Evolutionary conservation across 2,113 vertebrate genomes (phyloP), one percentile per base, ranked within the genome.

Genomic region (Chamaetylas fuelleborni): DNA sequence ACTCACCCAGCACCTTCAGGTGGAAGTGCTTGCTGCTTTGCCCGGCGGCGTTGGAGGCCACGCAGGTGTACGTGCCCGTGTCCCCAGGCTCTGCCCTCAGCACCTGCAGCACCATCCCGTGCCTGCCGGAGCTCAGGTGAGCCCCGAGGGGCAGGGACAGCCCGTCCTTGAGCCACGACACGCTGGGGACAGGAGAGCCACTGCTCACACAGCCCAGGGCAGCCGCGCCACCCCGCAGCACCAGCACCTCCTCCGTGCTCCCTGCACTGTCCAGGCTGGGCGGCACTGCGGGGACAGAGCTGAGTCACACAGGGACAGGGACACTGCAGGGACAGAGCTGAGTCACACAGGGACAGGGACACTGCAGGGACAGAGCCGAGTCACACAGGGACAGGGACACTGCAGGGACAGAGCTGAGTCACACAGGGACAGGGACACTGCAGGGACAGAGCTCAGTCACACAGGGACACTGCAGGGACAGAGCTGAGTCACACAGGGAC

Each of bases 131-230:
- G 1, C n/a, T 91, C 77, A 98, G 24, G 24, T 94, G 97, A 28
- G 77, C 29, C 40, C 97, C 96, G 4, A 80, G 81, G 19, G n/a
- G 60, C 38, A 99, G 78, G 36, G 95, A 72, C 6, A 69, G 79
- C 25, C 97, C 97, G 2, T 99, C 98, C 96, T 97, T 99, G n/a
- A 99, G 95, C 99, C 99, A 99, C n/a, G 98, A 96, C 86, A 99
- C 34, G 6, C 78, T 96, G 2, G 99, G 99, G 4, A 94, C 86
- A 24, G 99, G 99, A 3, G 92, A 98, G 58, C 99, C 99, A 74
- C 98, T 98, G 45, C 98, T 95, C 25, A 98, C 62, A 81, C 99
- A 99, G 19, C 96, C 88, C 93, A 99, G 97, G 7, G 97, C 97
- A 2, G 96, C 97, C 3, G 96, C 48, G 48, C 96, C 96, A 48